A percentile compares a stretch with the other conserved stretches of the same genome.
phyloP scores from a whole-genome alignment of 2,113 vertebrate genomes.

The Hydropotes inermis region DNA sequence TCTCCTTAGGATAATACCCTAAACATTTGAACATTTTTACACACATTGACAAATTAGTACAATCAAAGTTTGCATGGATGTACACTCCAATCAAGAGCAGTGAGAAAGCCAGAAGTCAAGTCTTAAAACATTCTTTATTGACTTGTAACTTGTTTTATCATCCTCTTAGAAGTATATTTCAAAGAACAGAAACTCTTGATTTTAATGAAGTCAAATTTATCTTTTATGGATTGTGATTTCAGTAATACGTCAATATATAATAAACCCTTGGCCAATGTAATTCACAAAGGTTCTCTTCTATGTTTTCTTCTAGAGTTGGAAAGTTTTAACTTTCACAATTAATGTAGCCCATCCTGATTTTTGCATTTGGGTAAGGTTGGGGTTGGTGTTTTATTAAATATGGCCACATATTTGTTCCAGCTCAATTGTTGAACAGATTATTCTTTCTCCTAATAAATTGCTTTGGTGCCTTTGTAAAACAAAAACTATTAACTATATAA shows the following conservation, averaged over 20 bases:
- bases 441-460: background rate
- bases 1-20: background rate
- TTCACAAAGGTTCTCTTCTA: background rate
- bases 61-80: background rate
- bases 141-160: background rate
- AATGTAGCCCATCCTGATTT: background rate
- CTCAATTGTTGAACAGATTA: background rate
- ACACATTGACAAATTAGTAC: background rate
- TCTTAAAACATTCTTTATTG: background rate
- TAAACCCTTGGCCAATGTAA: background rate
- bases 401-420: background rate
- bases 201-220: background rate
- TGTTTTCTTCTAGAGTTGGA: background rate
- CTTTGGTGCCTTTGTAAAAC: background rate
- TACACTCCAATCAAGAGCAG: background rate
- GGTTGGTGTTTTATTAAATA: background rate
- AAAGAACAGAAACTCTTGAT: background rate
- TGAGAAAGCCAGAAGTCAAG: background rate
- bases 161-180: background rate
- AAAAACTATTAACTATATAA: background rate
- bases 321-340: background rate
- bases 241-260: background rate
- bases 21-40: background rate
- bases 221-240: background rate
- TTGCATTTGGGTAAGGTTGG: background rate